These are phyloP conservation scores for Sapayoa aenigma DNA, from an alignment of 2,113 vertebrate genomes.

Conservation along the genomic window DNA sequence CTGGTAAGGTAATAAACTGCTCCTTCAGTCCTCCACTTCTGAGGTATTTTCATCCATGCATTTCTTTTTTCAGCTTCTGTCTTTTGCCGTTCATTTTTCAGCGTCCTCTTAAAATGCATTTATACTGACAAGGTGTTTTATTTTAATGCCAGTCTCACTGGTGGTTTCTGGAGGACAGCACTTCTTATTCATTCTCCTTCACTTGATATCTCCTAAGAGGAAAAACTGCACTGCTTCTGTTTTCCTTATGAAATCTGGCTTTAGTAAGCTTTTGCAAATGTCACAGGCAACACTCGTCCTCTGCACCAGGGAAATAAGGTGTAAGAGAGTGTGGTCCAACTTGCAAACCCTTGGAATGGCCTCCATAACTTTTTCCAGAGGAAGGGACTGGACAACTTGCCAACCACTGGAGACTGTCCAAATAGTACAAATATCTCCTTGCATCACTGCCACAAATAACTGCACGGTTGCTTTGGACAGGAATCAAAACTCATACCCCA, in stretches of 20 bases:
- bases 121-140: background rate
- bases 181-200: background rate
- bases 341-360: background rate
- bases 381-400: background rate
- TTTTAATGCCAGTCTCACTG: background rate
- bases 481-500: background rate
- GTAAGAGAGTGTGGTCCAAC: background rate
- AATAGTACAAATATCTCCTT: background rate
- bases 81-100: background rate
- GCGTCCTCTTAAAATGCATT: background rate
- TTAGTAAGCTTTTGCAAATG: background rate
- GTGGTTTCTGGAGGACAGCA: background rate
- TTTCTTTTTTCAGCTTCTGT: background rate
- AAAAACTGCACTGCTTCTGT: background rate
- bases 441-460: background rate
- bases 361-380: background rate
- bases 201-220: background rate
- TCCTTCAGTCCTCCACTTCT: background rate
- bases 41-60: background rate
- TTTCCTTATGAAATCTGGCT: background rate
- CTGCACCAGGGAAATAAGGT: background rate
- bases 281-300: background rate
- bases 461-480: background rate
- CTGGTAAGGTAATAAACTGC: background rate
- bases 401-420: background rate